Evolutionary conservation across 1,140 invertebrate genomes (phyloP).

Genomic region (Apocrypta bakeri): DNA sequence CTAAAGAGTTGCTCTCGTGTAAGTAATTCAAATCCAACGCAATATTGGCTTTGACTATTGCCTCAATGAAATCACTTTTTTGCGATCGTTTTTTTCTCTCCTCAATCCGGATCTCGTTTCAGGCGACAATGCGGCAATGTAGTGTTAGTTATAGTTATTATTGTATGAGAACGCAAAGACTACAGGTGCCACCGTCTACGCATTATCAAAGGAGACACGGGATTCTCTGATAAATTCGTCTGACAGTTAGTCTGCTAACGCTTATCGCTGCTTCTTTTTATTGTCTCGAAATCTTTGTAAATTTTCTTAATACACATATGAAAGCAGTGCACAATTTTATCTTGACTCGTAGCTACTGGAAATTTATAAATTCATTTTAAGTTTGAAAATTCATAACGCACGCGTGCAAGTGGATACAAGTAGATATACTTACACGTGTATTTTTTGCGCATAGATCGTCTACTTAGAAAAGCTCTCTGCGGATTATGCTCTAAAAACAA

Average conservation of each 20-base stretch:
- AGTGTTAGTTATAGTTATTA: neutral
- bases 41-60: neutral
- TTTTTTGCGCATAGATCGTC: too few relatives aligned
- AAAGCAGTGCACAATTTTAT: neutral
- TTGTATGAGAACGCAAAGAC: neutral
- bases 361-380: too few relatives aligned
- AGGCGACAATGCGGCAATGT: neutral
- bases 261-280: neutral
- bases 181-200: neutral
- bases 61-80: neutral
- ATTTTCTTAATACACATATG: too few relatives aligned
- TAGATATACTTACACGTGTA: too few relatives aligned
- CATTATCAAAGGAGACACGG: neutral
- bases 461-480: too few relatives aligned
- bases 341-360: too few relatives aligned
- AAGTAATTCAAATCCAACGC: neutral
- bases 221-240: neutral
- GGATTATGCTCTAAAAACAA: too few relatives aligned
- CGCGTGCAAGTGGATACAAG: too few relatives aligned
- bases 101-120: neutral
- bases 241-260: neutral
- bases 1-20: neutral
- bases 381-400: too few relatives aligned
- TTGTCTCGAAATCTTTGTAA: neutral
- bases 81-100: neutral